phyloP scores from a whole-genome alignment of 1,140 invertebrate genomes.

The Ruditapes philippinarum region DNA sequence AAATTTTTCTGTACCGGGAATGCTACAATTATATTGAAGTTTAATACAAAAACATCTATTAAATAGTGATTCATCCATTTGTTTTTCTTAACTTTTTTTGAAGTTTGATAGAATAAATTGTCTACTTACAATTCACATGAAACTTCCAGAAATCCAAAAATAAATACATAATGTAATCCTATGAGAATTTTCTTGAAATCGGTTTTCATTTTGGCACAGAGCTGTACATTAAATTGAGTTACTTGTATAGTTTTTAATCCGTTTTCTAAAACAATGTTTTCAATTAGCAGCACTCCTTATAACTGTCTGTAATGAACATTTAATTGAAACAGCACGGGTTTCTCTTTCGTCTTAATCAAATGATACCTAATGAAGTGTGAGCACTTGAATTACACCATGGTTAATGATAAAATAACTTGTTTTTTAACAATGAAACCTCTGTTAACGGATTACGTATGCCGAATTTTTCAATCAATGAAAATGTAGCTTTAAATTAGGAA shows the following conservation, averaged over 20 bases:
- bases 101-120: background rate
- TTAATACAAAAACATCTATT: too few species aligned
- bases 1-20: too few species aligned
- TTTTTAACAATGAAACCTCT: background rate
- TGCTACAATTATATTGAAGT: too few species aligned
- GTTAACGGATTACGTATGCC: too few species aligned
- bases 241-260: background rate
- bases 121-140: background rate
- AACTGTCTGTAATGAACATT: constrained; percentile 1
- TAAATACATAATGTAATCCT: background rate
- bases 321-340: background rate
- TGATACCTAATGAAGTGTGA: background rate
- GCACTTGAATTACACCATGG: constrained; percentile 1
- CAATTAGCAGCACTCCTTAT: background rate
- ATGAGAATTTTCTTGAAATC: background rate
- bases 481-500: too few species aligned
- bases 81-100: too few species aligned
- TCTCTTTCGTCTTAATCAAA: background rate
- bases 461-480: too few species aligned
- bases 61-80: too few species aligned
- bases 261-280: background rate
- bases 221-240: too few species aligned
- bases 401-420: constrained; percentile 21
- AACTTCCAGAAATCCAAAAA: background rate
- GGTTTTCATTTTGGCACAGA: constrained; percentile 7